Evolutionary conservation across 2,888 invertebrate species (phyloP).

Genomic region (Pseudococcus viburni): DNA sequence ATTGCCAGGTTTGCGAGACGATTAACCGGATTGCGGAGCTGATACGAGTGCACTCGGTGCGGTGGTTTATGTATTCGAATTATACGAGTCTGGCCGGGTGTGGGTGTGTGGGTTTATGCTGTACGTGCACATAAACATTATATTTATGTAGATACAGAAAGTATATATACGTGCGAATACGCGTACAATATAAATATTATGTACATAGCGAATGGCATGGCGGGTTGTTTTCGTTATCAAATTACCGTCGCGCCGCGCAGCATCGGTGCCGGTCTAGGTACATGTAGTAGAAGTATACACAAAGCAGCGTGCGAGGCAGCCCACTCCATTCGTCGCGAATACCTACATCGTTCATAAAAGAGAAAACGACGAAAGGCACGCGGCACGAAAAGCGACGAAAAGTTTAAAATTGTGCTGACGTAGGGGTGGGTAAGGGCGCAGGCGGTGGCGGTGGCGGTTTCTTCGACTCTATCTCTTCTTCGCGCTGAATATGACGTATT

Average conservation of each 20-base stretch:
- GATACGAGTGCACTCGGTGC: too few relatives aligned
- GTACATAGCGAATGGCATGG: not conserved
- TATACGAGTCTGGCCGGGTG: too few relatives aligned
- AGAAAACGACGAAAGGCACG: not conserved
- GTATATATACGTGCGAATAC: not conserved
- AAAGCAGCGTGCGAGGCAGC: not conserved
- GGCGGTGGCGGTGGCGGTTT: not conserved
- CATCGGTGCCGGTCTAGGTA: not conserved
- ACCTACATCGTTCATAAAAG: not conserved
- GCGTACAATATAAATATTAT: not conserved
- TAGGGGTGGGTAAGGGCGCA: not conserved
- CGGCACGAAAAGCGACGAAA: not conserved
- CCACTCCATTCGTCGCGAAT: not conserved
- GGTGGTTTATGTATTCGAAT: too few relatives aligned
- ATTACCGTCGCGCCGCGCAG: too few relatives aligned
- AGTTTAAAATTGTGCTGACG: conserved; percentile 2
- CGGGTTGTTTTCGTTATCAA: conserved; percentile 13
- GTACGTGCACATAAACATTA: too few relatives aligned
- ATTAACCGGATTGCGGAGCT: too few relatives aligned
- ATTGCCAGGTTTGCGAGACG: too few relatives aligned
- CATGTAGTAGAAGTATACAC: not conserved
- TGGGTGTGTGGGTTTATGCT: too few relatives aligned
- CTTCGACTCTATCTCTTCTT: not conserved
- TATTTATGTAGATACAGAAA: too few relatives aligned
- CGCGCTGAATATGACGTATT: conserved; percentile 27